Evolutionary conservation across 1,140 invertebrate species (phyloP), one percentile per base, ranked within the genome.

Genomic region (Arctopsyche grandis): DNA sequence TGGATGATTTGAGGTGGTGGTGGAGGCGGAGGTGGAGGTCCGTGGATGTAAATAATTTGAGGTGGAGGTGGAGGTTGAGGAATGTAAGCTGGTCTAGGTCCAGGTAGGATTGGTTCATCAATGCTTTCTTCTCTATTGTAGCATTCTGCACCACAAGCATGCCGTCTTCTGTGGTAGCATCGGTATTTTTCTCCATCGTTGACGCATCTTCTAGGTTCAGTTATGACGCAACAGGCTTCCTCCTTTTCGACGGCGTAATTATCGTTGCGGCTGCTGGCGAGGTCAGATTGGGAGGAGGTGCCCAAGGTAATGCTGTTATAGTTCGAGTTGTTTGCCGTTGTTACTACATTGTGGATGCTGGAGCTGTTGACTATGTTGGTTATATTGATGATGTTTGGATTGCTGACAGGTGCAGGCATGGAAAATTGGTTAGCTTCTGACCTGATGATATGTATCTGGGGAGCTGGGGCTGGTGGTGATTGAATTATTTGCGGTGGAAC

Each of bases 141-240:
- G 43, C 69, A 71, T 22, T 71, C 69, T 0, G 0, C 4, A 19
- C 69, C 69, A 24, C 69, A 71, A 10, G 44, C 69, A 46, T 71
- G 69, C 19, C 44, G 69, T n/a, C 44, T 71, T 16, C 69, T 71
- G 16, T 71, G 69, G 43, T 19, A 46, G 46, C 69, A 71, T 46
- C 10, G 12, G 16, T 44, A 44, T 4, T 4, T 38, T n/a, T 43
- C 43, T 19, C 69, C 38, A 46, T 71, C 12, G 9, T 71, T 9
- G 5, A 16, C 9, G 16, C 69, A 71, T 19, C 19, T 29, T 46
- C 69, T 71, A 12, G 69, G 69, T 19, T 71, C 69, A 12, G 29
- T 71, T 46, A 71, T 71, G 10, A 71, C 19, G 26, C 69, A 71
- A n/a, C 69, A 71, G 0, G 3, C n/a, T n/a, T 71, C 69, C 46